Conservation (phyloP, 2,113 vertebrate genomes). For the Solea senegalensis region DNA sequence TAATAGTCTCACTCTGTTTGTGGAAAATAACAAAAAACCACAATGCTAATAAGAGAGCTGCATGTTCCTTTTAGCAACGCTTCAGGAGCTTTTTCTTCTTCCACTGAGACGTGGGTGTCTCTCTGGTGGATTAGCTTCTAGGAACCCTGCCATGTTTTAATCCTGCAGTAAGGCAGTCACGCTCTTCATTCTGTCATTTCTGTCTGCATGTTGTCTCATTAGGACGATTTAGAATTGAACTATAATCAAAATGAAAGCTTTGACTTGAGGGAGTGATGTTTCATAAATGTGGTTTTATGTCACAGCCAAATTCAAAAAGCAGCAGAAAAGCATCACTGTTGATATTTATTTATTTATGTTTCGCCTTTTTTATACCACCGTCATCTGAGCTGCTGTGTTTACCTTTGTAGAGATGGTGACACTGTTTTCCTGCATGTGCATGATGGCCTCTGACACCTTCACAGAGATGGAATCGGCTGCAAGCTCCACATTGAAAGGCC, state of each 20-base stretch:
- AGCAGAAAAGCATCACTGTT: not conserved
- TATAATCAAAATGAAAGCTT: conserved; percentile 18
- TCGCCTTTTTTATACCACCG: too few species aligned
- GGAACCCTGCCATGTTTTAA: conserved; percentile 49
- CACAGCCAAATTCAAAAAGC: not conserved
- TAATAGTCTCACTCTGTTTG: too few species aligned
- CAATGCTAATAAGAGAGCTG: conserved; percentile 23
- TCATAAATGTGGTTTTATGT: not conserved
- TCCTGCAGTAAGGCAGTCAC: conserved; percentile 18
- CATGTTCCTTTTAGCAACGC: conserved; percentile 11
- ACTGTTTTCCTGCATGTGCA: conserved; percentile 90
- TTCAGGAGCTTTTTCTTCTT: conserved; percentile 16
- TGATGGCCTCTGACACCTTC: conserved; percentile 89
- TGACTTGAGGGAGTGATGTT: conserved; percentile 1
- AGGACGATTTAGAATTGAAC: conserved; percentile 16
- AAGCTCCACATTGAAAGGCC: conserved; percentile 89
- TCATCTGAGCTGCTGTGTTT: conserved; percentile 13
- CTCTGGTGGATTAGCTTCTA: conserved; percentile 49
- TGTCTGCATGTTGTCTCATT: conserved; percentile 17
- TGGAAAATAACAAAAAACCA: not conserved
- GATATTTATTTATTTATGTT: not conserved
- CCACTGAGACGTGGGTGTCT: conserved; percentile 46
- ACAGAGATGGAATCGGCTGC: conserved; percentile 87
- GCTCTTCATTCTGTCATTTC: conserved; percentile 26
- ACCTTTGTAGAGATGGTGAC: conserved; percentile 87